Evolutionary conservation across 2,113 vertebrate species (phyloP), one percentile per base, ranked within the genome.

Genomic region (Podarcis cretensis): DNA sequence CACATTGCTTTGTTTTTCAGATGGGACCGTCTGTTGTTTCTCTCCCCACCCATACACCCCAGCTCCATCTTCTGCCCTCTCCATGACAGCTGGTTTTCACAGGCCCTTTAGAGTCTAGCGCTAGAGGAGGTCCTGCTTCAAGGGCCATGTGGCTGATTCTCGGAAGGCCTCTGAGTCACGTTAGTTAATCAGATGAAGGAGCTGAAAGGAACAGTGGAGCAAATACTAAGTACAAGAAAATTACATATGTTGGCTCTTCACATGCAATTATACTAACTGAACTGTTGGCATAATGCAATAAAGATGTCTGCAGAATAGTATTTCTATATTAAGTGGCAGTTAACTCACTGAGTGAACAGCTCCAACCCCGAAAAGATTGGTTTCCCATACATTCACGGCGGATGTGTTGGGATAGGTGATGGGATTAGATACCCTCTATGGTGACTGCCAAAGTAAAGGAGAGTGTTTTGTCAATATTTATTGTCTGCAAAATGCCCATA

Each of bases 111-210:
- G 76, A 30, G 90, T 93, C 82, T 92, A 54, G 40, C 83, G 86
- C 74, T 82, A 54, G 85, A n/a, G 86, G 66, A 69, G 85, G 78
- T 88, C 83, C 87, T 84, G 3, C 63, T 92, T 89, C n/a, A 32
- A 84, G 89, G 87, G 91, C 76, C 91, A 37, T 0, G 2, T 9
- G 68, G 10, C 87, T 95, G 43, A 30, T 97, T 96, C 96, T 95
- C 37, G 74, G 96, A 97, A 96, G 93, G 91, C 83, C 93, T 95
- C 90, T 95, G 95, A 95, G 90, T 96, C 93, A 94, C 90, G 79
- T 96, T 84, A 94, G 93, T 94, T 97, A 96, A 97, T 97, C 96
- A 95, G 95, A 96, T 97, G 93, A 96, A 96, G 94, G 94, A 92
- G 93, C 94, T 95, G 94, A 95, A 96, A 95, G 95, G 95, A 96